These are phyloP conservation scores for Hylaeus volcanicus DNA, from an alignment of 1,140 invertebrate species.

Conservation along the genomic window DNA sequence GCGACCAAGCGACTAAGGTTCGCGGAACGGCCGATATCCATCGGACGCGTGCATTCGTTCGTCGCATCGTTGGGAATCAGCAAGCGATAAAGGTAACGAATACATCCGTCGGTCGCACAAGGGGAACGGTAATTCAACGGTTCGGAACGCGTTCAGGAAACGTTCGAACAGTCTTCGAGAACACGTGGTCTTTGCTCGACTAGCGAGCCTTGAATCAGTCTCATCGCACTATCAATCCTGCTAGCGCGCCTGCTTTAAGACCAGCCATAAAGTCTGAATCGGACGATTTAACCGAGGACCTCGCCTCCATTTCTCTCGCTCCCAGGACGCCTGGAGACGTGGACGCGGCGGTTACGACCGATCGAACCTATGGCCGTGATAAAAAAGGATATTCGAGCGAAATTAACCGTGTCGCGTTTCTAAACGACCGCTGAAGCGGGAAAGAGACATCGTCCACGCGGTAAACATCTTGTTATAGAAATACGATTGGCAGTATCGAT, in stretches of 20 bases:
- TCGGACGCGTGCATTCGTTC: too few species aligned
- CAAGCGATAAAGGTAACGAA: background rate
- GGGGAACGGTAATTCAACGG: background rate
- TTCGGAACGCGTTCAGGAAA: too few species aligned
- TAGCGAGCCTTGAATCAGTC: constrained; percentile 30
- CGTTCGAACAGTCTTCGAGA: background rate
- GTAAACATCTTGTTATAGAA: too few species aligned
- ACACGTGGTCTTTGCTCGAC: background rate
- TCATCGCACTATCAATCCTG: constrained; percentile 40
- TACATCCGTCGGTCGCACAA: background rate
- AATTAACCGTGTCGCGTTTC: constrained; percentile 9
- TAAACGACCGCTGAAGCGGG: background rate
- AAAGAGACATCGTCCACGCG: background rate
- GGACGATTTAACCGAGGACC: constrained; percentile 43
- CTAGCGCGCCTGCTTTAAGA: constrained; percentile 35
- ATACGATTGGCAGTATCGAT: too few species aligned
- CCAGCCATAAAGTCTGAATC: constrained; percentile 46
- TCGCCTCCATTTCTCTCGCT: background rate
- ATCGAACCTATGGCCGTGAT: constrained; percentile 12
- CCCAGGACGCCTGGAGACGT: background rate
- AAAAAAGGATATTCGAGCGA: background rate
- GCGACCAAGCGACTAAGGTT: too few species aligned
- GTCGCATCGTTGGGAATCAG: background rate
- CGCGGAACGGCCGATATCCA: too few species aligned
- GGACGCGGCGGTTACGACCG: background rate